phyloP scores from a whole-genome alignment of 30 jellyfish, hydroid and myxozoan species.

The Catostylus mosaicus region DNA sequence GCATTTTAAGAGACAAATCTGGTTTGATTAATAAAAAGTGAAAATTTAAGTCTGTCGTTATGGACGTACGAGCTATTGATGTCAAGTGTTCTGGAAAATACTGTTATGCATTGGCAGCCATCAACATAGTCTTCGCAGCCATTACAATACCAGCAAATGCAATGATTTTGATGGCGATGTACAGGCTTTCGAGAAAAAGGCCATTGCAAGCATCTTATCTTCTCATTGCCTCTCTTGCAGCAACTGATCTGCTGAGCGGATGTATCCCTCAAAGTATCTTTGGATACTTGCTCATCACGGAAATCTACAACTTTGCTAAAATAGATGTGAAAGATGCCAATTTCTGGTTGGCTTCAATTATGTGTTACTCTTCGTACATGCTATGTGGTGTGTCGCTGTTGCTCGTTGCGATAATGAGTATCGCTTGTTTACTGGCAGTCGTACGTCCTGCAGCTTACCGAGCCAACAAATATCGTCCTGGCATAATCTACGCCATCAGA shows the following conservation, averaged over 20 bases:
- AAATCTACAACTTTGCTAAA: conserved; percentile 10
- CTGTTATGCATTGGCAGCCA: conserved; percentile 46
- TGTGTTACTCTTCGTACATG: conserved; percentile 53
- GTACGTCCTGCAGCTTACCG: conserved; percentile 44
- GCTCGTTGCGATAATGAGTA: conserved; percentile 55
- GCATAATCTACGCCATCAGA: conserved; percentile 1
- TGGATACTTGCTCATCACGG: conserved; percentile 46
- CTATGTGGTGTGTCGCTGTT: conserved; percentile 58
- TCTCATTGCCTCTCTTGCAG: conserved; percentile 50
- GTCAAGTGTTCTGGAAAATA: conserved; percentile 37
- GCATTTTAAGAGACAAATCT: too few relatives aligned
- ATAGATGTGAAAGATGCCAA: conserved; percentile 23
- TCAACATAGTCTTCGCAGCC: conserved; percentile 46
- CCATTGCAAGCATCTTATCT: conserved; percentile 37
- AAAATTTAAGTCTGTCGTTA: too few relatives aligned
- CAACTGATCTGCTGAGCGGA: conserved; percentile 59
- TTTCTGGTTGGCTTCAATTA: conserved; percentile 34
- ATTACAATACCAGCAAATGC: conserved; percentile 52
- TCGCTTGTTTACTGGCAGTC: conserved; percentile 53
- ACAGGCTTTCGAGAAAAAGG: conserved; percentile 14
- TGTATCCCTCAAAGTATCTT: conserved; percentile 54
- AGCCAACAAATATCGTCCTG: conserved; percentile 42
- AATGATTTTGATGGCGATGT: conserved; percentile 29
- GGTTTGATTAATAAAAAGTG: too few relatives aligned
- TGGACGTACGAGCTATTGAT: too few relatives aligned